Evolutionary conservation across 1,140 invertebrate species (phyloP).

Genomic region (Eumeta japonica): DNA sequence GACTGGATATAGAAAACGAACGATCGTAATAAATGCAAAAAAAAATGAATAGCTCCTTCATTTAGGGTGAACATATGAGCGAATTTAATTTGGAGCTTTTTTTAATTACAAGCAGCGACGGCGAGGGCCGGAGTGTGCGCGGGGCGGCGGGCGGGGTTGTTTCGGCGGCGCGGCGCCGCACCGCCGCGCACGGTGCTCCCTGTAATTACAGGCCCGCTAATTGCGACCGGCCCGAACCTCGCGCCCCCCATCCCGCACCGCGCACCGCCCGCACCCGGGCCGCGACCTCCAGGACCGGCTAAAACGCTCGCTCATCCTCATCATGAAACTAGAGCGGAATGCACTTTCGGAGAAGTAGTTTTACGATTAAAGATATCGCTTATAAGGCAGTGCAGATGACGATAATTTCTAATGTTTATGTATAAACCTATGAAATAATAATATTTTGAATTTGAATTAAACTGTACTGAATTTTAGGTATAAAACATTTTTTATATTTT

Average conservation of each 20-base stretch:
- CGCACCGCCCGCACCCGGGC: conserved; percentile 23
- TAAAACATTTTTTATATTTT: too few relatives aligned
- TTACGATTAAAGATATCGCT: background rate
- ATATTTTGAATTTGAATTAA: conserved; percentile 16
- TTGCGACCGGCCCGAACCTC: conserved; percentile 39
- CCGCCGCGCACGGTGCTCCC: conserved; percentile 40
- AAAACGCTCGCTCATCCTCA: too few relatives aligned
- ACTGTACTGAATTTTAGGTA: too few relatives aligned
- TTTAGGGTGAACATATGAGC: conserved; percentile 37
- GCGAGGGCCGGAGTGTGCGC: conserved; percentile 16
- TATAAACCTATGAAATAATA: conserved; percentile 32
- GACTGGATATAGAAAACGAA: too few relatives aligned
- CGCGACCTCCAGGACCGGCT: too few relatives aligned
- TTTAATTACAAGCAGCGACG: conserved; percentile 52
- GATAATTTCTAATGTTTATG: too few relatives aligned
- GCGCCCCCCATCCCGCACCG: conserved; percentile 21
- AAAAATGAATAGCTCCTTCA: too few relatives aligned
- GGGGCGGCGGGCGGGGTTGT: conserved; percentile 28
- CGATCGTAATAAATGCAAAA: too few relatives aligned
- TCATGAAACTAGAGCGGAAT: background rate
- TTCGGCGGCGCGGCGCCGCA: conserved; percentile 45
- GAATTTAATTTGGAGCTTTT: conserved; percentile 56
- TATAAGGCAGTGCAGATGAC: too few relatives aligned
- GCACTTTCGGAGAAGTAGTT: too few relatives aligned
- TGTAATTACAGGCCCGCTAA: conserved; percentile 51